Percentiles rank a stretch among this genome's conserved stretches.
Evolutionary conservation across 1,140 invertebrate species (phyloP).

Genomic region (Drosophila malerkotliana): DNA sequence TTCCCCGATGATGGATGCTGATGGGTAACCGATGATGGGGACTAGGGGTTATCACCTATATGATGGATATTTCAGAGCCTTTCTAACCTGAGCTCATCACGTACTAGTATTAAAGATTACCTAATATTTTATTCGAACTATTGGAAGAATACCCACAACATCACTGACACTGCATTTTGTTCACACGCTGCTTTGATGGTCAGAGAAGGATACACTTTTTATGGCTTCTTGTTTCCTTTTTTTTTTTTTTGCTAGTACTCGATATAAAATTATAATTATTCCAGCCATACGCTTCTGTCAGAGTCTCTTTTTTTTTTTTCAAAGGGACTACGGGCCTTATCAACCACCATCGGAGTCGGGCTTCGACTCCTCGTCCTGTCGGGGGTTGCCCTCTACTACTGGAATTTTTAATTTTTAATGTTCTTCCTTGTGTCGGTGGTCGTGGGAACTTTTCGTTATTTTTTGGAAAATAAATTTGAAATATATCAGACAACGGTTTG

Average conservation of each 20-base stretch:
- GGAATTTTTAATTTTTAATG: constrained; percentile 71
- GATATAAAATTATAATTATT: constrained; percentile 80
- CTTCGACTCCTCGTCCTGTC: constrained; percentile 37
- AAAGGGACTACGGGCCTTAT: constrained; percentile 30
- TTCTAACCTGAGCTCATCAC: no score
- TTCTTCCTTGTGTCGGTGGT: constrained; percentile 53
- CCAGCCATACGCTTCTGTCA: constrained; percentile 54
- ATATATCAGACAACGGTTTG: constrained; percentile 44
- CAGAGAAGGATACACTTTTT: constrained; percentile 67
- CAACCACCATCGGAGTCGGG: constrained; percentile 50
- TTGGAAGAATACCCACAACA: constrained; percentile 11
- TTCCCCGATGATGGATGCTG: constrained; percentile 4
- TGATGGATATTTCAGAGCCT: no score
- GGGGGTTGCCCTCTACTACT: constrained; percentile 56
- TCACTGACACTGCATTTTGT: constrained; percentile 42
- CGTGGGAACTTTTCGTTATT: constrained; percentile 63
- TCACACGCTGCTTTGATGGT: constrained; percentile 54
- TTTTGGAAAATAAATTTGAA: constrained; percentile 41
- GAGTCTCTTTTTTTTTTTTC: constrained; percentile 37
- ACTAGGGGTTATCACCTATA: neutral
- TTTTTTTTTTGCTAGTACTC: constrained; percentile 52
- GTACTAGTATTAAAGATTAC: no score
- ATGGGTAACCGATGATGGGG: constrained; percentile 7
- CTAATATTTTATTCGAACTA: no score
- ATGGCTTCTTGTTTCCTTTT: constrained; percentile 58